Conservation (phyloP, 2,888 invertebrate genomes). For the Aphelenchoides bicaudatus region DNA sequence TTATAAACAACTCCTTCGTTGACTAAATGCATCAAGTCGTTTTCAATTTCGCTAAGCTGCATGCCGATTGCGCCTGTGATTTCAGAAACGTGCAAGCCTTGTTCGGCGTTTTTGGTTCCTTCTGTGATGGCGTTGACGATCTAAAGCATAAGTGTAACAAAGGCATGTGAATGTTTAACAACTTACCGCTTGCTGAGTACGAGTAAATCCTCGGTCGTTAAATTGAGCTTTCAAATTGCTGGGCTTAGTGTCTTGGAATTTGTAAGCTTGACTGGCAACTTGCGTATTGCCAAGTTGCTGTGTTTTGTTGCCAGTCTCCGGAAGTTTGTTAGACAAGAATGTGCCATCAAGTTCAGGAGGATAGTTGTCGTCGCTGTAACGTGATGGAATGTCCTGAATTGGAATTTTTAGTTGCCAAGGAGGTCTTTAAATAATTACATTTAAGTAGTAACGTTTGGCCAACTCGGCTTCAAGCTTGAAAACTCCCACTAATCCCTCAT, state of each 20-base stretch:
- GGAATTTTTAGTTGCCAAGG: too few relatives aligned
- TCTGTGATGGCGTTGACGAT: constrained; percentile 5
- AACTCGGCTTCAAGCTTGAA: constrained; percentile 15
- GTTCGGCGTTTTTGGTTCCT: constrained; percentile 8
- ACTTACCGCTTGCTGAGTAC: constrained; percentile 9
- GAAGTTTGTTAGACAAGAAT: constrained; percentile 13
- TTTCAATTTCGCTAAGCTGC: neutral
- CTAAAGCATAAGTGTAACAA: constrained; percentile 12
- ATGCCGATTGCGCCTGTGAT: constrained; percentile 12
- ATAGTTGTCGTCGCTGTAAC: too few relatives aligned
- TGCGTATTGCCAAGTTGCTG: too few relatives aligned
- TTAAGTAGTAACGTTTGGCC: constrained; percentile 12
- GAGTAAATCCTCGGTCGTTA: constrained; percentile 13
- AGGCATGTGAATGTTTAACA: neutral
- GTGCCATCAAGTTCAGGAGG: constrained; percentile 16
- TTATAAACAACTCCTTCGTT: constrained; percentile 17
- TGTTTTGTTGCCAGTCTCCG: constrained; percentile 1
- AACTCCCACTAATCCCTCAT: constrained; percentile 1
- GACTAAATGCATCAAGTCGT: constrained; percentile 6
- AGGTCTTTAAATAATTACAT: constrained; percentile 15
- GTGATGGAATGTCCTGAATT: too few relatives aligned
- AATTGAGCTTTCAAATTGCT: too few relatives aligned
- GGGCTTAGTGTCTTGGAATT: neutral
- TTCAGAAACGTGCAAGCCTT: constrained; percentile 12
- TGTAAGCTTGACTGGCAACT: neutral